These are phyloP conservation scores for Agrochola circellaris DNA, from an alignment of 2,888 invertebrate genomes.

Conservation along the genomic window DNA sequence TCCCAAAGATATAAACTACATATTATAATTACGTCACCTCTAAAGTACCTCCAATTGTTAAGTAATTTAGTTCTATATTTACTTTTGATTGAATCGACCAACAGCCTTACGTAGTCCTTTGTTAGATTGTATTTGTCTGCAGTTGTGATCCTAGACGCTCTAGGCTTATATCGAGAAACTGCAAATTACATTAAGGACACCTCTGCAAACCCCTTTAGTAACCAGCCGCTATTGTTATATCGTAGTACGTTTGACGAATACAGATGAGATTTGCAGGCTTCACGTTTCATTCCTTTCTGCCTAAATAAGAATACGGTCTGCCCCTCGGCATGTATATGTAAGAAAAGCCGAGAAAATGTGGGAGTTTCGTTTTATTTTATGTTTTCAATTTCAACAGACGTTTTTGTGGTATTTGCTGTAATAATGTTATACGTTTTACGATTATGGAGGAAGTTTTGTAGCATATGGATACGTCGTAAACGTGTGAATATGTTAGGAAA, in stretches of 20 bases:
- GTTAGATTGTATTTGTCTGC: neutral
- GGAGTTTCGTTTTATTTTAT: slow-evolving; percentile 53
- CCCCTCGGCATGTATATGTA: slow-evolving; percentile 29
- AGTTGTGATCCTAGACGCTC: neutral
- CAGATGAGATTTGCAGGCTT: slow-evolving; percentile 33
- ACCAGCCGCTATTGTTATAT: slow-evolving; percentile 11
- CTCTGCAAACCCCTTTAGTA: neutral
- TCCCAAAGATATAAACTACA: no score
- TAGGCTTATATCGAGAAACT: neutral
- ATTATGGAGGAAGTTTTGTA: slow-evolving; percentile 9
- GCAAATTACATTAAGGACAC: neutral
- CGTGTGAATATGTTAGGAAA: neutral
- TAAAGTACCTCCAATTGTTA: neutral
- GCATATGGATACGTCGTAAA: neutral
- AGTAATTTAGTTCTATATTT: neutral
- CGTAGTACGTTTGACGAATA: slow-evolving; percentile 37
- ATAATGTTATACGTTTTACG: slow-evolving; percentile 40
- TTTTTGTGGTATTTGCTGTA: slow-evolving; percentile 37
- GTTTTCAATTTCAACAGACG: slow-evolving; percentile 57
- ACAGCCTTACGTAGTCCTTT: neutral
- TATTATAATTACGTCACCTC: neutral
- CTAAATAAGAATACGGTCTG: slow-evolving; percentile 38
- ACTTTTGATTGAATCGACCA: neutral
- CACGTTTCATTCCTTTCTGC: slow-evolving; percentile 14
- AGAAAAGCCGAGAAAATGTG: slow-evolving; percentile 43